phyloP scores from a whole-genome alignment of 2,888 invertebrate species.

The Acanthosepion lycidas region DNA sequence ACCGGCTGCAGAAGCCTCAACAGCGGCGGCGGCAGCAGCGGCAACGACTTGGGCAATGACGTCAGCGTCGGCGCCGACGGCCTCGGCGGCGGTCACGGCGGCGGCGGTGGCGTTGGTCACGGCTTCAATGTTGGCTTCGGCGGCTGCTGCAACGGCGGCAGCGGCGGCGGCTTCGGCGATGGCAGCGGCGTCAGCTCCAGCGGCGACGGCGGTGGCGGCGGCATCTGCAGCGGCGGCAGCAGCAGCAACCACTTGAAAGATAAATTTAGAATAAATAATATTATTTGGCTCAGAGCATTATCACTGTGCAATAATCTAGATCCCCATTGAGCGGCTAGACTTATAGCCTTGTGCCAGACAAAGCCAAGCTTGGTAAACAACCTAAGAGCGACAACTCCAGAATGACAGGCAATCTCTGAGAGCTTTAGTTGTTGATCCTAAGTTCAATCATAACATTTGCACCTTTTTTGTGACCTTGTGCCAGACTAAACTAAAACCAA shows the following conservation, averaged over 20 bases:
- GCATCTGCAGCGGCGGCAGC: neutral
- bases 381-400: too few species aligned
- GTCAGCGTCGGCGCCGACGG: neutral
- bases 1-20: neutral
- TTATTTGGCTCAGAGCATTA: too few species aligned
- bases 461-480: too few species aligned
- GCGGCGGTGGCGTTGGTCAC: neutral
- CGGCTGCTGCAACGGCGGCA: neutral
- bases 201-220: neutral
- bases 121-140: neutral
- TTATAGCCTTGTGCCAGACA: too few species aligned
- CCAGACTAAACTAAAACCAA: too few species aligned
- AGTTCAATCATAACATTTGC: too few species aligned
- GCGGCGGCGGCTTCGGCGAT: neutral
- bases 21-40: neutral
- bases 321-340: too few species aligned
- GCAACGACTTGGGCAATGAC: neutral
- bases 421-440: too few species aligned
- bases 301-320: too few species aligned
- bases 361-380: too few species aligned
- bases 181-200: neutral
- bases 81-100: constrained; percentile 20
- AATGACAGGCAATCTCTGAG: too few species aligned
- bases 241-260: constrained; percentile 2
- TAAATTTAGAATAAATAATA: neutral